Conservation (phyloP, 2,113 vertebrate species). For the Marmota monax region DNA sequence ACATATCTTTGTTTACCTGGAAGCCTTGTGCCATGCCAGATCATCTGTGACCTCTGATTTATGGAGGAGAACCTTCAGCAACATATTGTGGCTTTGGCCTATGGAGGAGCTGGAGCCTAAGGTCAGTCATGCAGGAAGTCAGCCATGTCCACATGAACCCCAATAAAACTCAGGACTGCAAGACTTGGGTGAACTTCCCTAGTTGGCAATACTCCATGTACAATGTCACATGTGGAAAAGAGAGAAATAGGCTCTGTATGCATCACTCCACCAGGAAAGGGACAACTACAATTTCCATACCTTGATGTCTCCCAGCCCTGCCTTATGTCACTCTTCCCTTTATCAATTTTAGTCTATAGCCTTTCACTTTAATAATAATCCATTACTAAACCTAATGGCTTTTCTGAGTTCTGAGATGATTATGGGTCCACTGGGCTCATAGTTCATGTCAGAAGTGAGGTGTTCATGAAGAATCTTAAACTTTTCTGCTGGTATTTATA, state of each 20-base stretch:
- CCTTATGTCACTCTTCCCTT: background rate
- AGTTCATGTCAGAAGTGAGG: background rate
- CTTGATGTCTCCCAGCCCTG: background rate
- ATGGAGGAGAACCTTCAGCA: background rate
- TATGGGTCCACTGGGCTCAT: background rate
- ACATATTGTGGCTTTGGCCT: background rate
- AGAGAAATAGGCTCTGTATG: background rate
- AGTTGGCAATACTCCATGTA: background rate
- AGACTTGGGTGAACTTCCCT: background rate
- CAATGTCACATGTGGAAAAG: background rate
- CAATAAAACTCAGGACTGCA: conserved; percentile 9
- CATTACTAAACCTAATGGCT: background rate
- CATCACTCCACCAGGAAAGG: background rate
- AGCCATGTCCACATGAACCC: background rate
- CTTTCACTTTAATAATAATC: background rate
- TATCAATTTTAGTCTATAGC: background rate
- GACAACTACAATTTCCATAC: background rate
- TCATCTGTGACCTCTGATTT: background rate
- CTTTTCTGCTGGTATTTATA: background rate
- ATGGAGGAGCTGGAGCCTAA: background rate
- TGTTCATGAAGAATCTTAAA: background rate
- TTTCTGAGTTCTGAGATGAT: background rate
- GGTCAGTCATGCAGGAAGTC: background rate
- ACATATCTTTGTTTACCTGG: background rate
- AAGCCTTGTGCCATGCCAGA: background rate